Base-by-base conservation (phyloP, 1,140 invertebrate genomes). In the Sipha flava region DNA sequence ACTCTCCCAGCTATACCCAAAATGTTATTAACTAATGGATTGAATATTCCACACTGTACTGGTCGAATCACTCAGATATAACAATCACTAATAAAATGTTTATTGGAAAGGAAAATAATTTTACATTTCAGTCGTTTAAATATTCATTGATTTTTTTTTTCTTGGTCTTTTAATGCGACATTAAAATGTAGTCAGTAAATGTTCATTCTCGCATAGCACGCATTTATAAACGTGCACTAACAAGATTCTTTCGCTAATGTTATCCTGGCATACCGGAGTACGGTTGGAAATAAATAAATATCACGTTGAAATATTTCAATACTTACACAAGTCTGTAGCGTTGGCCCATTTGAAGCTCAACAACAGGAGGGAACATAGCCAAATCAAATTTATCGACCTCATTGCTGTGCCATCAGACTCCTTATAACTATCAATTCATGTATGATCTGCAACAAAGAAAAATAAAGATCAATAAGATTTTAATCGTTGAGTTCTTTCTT, bases 371-470 rank as follows among this genome's bases (percentile, higher is more conserved):
- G 21, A 77, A 23, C 73, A 59, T 21, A 77, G 52, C 73, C 73
- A 59, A 77, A 77, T 31, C 6, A 21, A 77, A 40, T 43, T 43
- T 31, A 59, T 77, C 52, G 73, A 77, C 52, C 31, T 77, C 73
- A 77, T 77, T 29, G 73, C 34, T 40, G 23, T 77, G 73, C 73
- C 73, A 77, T 77, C 52, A 57, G 73, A 57, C 52, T 54, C 29
- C 26, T 16, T 37, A n/a, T 21, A 40, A 21, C 47, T 73, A 23
- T 23, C 45, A 54, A 43, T 40, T 54, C 52, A 40, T 57, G 23
- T 70, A 21, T 18, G 73, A 77, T 7, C 73, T 77, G 52, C 12
- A 75, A 75, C 70, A 75, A 37, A 54, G 18, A 54, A 75, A 40
- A 54, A 16, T 29, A 43, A 77, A 77, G 21, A 77, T 70, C 43